These are phyloP conservation scores for Threskiornis aethiopicus DNA, from an alignment of 2,797 vertebrate species.

Conservation along the genomic window DNA sequence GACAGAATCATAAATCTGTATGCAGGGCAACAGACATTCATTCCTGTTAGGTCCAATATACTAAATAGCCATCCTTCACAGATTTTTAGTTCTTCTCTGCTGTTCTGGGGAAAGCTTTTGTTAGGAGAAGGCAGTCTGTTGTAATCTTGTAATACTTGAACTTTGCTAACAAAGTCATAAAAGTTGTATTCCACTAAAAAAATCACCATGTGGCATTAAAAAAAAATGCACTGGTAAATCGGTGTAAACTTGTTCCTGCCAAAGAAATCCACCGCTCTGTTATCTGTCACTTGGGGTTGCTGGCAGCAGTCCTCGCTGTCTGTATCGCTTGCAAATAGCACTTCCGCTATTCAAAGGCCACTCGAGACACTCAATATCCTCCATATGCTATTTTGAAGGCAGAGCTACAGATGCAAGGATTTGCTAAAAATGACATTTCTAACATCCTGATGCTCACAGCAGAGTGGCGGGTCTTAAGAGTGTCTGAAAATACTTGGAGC, in stretches of 20 bases:
- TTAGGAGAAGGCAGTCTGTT: background rate
- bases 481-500: background rate
- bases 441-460: background rate
- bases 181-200: background rate
- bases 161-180: background rate
- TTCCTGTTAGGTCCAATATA: background rate
- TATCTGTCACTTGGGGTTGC: background rate
- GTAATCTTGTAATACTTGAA: background rate
- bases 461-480: background rate
- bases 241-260: background rate
- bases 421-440: background rate
- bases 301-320: background rate
- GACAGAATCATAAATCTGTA: background rate
- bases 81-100: background rate
- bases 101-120: background rate
- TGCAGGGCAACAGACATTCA: background rate
- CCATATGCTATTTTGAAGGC: background rate
- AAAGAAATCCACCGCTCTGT: background rate
- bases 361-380: background rate
- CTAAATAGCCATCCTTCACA: no score
- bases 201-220: background rate
- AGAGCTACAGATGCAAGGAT: background rate
- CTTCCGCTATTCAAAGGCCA: background rate
- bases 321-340: background rate
- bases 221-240: background rate